Evolutionary conservation across 92 coral and sea anemone genomes (phyloP).

Genomic region (Hydrozoanthus gracilis): DNA sequence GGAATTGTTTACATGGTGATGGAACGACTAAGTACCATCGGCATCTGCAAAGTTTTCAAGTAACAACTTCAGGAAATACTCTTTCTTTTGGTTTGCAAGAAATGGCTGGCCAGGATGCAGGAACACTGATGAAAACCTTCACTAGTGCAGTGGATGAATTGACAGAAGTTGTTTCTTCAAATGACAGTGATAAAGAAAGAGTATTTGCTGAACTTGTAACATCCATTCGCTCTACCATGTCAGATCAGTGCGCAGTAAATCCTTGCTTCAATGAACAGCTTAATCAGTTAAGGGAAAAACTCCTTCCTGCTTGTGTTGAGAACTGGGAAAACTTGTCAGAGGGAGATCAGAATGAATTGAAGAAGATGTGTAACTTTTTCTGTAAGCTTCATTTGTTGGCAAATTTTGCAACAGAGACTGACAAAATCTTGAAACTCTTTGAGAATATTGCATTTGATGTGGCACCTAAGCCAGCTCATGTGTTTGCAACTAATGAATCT

Average conservation of each 20-base stretch:
- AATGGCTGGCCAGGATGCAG: slow-evolving; percentile 22
- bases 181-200: slow-evolving; percentile 8
- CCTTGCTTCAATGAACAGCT: slow-evolving; percentile 44
- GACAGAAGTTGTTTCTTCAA: neutral
- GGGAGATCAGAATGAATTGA: slow-evolving; percentile 26
- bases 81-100: slow-evolving; percentile 20
- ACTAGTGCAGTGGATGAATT: neutral
- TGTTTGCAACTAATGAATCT: slow-evolving; percentile 44
- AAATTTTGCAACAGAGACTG: slow-evolving; percentile 31
- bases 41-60: slow-evolving; percentile 12
- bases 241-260: slow-evolving; percentile 37
- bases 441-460: slow-evolving; percentile 48
- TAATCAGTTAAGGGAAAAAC: slow-evolving; percentile 19
- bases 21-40: slow-evolving; percentile 23
- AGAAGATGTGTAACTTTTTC: slow-evolving; percentile 40
- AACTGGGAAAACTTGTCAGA: slow-evolving; percentile 40
- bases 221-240: slow-evolving; percentile 38
- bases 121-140: slow-evolving; percentile 9
- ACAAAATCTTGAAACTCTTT: slow-evolving; percentile 52
- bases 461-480: slow-evolving; percentile 23
- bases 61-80: slow-evolving; percentile 28
- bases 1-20: slow-evolving; percentile 27
- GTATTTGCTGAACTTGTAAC: slow-evolving; percentile 44
- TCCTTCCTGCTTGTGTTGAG: slow-evolving; percentile 30
- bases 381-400: slow-evolving; percentile 39